Evolutionary conservation across 2,797 vertebrate species (phyloP), one percentile per base, ranked within the genome.

Genomic region (Furcifer pardalis): DNA sequence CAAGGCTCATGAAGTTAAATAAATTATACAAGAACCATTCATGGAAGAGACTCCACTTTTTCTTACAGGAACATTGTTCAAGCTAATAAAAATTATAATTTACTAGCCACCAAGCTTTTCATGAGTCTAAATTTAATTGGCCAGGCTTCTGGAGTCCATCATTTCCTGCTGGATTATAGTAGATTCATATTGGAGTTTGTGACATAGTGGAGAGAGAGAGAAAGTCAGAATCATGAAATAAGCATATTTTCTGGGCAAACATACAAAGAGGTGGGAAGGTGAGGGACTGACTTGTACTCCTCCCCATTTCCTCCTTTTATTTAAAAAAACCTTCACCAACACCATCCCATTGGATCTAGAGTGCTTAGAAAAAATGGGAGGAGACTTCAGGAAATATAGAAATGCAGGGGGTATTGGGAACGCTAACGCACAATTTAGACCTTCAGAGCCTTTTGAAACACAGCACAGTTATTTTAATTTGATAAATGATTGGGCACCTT

Each of bases 1-100:
- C 96, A 95, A 91, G 91, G 94, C 92, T 92, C 91, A 81, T 84
- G 1, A 93, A 93, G 95, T 94, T 95, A 78, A 94, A 95, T 95
- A 93, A 91, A 90, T 93, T 95, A 95, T 92, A 94, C 92, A 93
- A 94, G 90, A 93, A 89, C 93, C 81, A 87, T 84, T 83, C 94
- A 94, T 91, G 30, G 93, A 89, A 92, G 90, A 94, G 91, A 92
- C 91, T 80, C 89, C 82, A 88, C 93, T 93, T 93, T 94, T 89
- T 91, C 91, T 76, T 91, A 82, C 91, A 92, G 92, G 92, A 95
- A 90, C 88, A 89, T 91, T 82, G 93, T 93, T 90, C 46, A 84
- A 92, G 92, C 89, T 78, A 93, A 94, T 90, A 86, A 94, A 95
- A 94, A 92, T 91, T 91, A 93, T 91, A 84, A 94, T 92, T 94